Conservation (phyloP, 2,888 invertebrate species). For the Leptarthrus brevirostris region DNA sequence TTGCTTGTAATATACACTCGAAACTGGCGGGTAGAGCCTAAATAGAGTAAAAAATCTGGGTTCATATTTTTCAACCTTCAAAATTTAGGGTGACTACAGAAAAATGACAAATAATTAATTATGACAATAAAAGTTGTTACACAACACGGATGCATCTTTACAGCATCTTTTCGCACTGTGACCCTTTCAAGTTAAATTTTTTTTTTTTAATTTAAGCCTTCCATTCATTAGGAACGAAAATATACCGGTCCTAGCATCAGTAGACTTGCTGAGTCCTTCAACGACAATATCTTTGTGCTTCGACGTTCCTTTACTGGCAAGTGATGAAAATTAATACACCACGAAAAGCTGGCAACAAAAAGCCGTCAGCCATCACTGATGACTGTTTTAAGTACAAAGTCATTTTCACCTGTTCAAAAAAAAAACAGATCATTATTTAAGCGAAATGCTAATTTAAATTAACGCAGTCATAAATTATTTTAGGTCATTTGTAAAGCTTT, state of each 20-base stretch:
- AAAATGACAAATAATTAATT: slow-evolving; percentile 42
- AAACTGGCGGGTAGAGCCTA: slow-evolving; percentile 30
- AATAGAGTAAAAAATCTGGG: slow-evolving; percentile 40
- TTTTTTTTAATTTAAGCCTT: slow-evolving; percentile 42
- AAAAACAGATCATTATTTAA: slow-evolving; percentile 34
- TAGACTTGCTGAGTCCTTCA: too few species aligned
- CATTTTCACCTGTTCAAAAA: background rate
- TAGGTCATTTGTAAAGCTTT: slow-evolving; percentile 27
- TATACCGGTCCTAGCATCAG: too few species aligned
- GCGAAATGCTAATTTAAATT: slow-evolving; percentile 39
- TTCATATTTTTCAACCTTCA: slow-evolving; percentile 27
- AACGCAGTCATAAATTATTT: slow-evolving; percentile 44
- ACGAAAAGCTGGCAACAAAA: slow-evolving; percentile 19
- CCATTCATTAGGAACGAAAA: slow-evolving; percentile 32
- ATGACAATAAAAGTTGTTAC: slow-evolving; percentile 44
- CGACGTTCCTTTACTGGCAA: background rate
- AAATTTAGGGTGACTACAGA: slow-evolving; percentile 2
- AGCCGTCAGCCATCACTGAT: slow-evolving; percentile 17
- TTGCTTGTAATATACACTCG: slow-evolving; percentile 31
- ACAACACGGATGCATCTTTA: slow-evolving; percentile 31
- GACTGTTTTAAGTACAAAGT: slow-evolving; percentile 31
- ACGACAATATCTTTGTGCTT: background rate
- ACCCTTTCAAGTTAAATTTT: too few species aligned
- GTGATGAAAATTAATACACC: slow-evolving; percentile 34
- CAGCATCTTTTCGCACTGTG: slow-evolving; percentile 27